A percentile compares a stretch with the other conserved stretches of the same genome.
Evolutionary conservation across 2,113 vertebrate genomes (phyloP).

Genomic region (Apteryx owenii): DNA sequence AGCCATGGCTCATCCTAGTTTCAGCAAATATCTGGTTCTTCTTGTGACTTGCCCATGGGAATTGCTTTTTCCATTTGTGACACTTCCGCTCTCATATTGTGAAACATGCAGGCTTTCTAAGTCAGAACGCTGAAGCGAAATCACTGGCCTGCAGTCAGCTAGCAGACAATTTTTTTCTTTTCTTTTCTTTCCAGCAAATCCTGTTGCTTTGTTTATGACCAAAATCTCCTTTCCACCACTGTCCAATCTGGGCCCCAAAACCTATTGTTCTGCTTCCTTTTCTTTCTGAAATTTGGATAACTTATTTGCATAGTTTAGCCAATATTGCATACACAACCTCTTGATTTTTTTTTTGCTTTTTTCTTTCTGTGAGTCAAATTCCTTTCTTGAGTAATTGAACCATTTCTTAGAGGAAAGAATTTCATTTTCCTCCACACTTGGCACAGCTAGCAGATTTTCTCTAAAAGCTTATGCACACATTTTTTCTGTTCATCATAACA

Average conservation of each 20-base stretch:
- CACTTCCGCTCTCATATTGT: fast-evolving
- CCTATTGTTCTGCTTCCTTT: not conserved
- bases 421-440: not conserved
- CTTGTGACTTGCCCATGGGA: not conserved
- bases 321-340: not conserved
- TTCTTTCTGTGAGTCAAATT: not conserved
- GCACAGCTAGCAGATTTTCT: not conserved
- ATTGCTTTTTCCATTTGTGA: not conserved
- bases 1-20: not conserved
- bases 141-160: not conserved
- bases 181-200: not conserved
- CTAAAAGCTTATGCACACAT: not conserved
- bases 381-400: not conserved
- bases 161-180: not conserved
- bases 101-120: fast-evolving
- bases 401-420: not conserved
- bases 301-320: not conserved
- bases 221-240: fast-evolving
- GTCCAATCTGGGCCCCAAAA: not conserved
- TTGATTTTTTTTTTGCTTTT: not conserved
- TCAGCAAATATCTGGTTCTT: not conserved
- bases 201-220: not conserved
- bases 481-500: not conserved
- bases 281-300: not conserved
- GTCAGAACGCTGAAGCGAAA: not conserved